A percentile compares a stretch with the other conserved stretches of the same genome.
Conservation (phyloP, 2,888 invertebrate species). For the Adela reaumurella region DNA sequence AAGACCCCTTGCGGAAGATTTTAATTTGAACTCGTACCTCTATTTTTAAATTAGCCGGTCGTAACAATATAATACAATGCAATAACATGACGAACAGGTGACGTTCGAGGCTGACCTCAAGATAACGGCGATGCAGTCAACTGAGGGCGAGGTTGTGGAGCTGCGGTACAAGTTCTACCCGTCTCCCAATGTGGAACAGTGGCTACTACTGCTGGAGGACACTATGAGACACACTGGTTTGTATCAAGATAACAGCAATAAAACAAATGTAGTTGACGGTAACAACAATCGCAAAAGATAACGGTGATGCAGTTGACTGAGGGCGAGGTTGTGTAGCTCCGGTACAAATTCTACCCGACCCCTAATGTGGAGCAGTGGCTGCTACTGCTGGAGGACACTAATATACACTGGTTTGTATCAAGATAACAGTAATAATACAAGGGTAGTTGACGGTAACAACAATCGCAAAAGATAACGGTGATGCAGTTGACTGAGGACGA, state of each 20-base stretch:
- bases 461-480: slow-evolving; percentile 26
- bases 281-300: too few species aligned
- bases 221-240: slow-evolving; percentile 65
- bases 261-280: too few species aligned
- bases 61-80: not conserved
- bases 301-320: slow-evolving; percentile 74
- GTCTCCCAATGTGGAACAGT: slow-evolving; percentile 69
- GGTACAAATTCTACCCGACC: slow-evolving; percentile 62
- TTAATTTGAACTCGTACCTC: too few species aligned
- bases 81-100: slow-evolving; percentile 32
- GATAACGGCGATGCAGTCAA: slow-evolving; percentile 73
- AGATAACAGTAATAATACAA: too few species aligned
- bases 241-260: too few species aligned
- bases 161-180: slow-evolving; percentile 66
- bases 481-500: slow-evolving; percentile 80
- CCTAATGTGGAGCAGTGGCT: slow-evolving; percentile 79
- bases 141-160: slow-evolving; percentile 70
- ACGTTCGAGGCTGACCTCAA: slow-evolving; percentile 65
- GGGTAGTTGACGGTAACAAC: too few species aligned
- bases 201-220: slow-evolving; percentile 66
- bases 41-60: too few species aligned
- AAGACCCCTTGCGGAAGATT: too few species aligned
- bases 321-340: slow-evolving; percentile 67
- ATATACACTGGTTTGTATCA: slow-evolving; percentile 49
- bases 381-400: slow-evolving; percentile 62